Evolutionary conservation across 1,140 invertebrate species (phyloP).

Genomic region (Lepeophtheirus salmonis): DNA sequence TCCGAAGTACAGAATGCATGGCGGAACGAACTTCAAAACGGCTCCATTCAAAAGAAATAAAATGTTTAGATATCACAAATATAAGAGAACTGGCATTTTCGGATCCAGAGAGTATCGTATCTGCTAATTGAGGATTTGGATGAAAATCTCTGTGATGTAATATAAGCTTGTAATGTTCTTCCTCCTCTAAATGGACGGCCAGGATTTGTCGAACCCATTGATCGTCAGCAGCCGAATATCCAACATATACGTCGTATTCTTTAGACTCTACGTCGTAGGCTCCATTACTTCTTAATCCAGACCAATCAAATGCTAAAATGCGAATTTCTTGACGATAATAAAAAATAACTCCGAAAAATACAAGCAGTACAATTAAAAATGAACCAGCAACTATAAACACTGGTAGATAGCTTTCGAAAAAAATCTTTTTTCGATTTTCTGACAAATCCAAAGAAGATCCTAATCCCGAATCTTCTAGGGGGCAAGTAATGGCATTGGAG

Average conservation of each 20-base stretch:
- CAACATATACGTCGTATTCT: conserved; percentile 20
- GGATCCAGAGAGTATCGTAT: conserved; percentile 15
- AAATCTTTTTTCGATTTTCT: background rate
- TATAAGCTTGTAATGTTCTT: conserved; percentile 16
- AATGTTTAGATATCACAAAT: conserved; percentile 17
- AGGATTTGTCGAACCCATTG: conserved; percentile 18
- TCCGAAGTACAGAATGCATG: conserved; percentile 14
- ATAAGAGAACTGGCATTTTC: background rate
- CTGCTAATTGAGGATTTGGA: conserved; percentile 6
- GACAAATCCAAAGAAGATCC: background rate
- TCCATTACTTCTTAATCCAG: conserved; percentile 44
- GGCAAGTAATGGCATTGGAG: background rate
- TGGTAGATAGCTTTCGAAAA: background rate
- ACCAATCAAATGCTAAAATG: conserved; percentile 68
- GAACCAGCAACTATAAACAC: background rate
- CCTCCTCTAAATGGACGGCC: background rate
- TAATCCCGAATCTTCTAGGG: background rate
- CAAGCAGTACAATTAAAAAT: background rate
- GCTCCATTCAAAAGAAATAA: conserved; percentile 19
- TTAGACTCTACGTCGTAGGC: conserved; percentile 14
- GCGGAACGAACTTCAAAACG: conserved; percentile 20
- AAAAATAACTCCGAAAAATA: conserved; percentile 25
- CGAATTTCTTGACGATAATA: conserved; percentile 64
- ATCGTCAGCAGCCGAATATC: conserved; percentile 18
- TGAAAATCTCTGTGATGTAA: conserved; percentile 19